A percentile compares a stretch with the other conserved stretches of the same genome.
phyloP scores from a whole-genome alignment of 2,888 invertebrate species.

The Tortrix viridana region DNA sequence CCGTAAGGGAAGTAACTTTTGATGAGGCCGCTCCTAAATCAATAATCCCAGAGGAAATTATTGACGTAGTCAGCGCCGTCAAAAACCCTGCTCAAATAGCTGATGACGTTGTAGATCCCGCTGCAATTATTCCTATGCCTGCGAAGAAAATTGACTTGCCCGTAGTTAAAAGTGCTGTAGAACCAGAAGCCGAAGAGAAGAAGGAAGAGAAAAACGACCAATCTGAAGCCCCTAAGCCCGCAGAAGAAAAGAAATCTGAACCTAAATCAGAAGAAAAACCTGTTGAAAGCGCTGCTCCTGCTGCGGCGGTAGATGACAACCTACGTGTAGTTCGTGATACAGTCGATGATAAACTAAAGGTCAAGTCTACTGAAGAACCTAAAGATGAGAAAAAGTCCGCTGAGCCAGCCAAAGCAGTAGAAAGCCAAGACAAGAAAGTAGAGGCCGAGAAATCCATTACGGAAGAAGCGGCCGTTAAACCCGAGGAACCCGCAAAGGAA shows the following conservation, averaged over 20 bases:
- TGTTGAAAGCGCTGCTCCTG: slow-evolving; percentile 42
- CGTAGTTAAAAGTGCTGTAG: slow-evolving; percentile 59
- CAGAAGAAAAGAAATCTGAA: slow-evolving; percentile 42
- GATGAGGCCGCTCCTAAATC: slow-evolving; percentile 57
- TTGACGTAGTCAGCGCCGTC: slow-evolving; percentile 64
- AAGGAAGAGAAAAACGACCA: slow-evolving; percentile 56
- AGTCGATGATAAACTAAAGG: slow-evolving; percentile 61
- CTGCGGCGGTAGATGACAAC: slow-evolving; percentile 53
- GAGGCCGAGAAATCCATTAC: slow-evolving; percentile 33
- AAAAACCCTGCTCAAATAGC: slow-evolving; percentile 64
- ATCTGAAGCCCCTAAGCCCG: slow-evolving; percentile 30
- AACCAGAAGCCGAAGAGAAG: slow-evolving; percentile 59
- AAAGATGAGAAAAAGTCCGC: slow-evolving; percentile 38
- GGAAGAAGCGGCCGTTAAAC: slow-evolving; percentile 35
- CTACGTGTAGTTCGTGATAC: slow-evolving; percentile 71
- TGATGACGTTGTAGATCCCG: slow-evolving; percentile 64
- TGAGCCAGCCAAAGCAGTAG: slow-evolving; percentile 38
- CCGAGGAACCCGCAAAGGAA: slow-evolving; percentile 29
- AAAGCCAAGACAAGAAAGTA: slow-evolving; percentile 13
- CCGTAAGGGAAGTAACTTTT: slow-evolving; percentile 59
- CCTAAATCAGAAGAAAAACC: slow-evolving; percentile 45
- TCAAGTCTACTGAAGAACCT: slow-evolving; percentile 40
- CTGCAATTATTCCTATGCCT: slow-evolving; percentile 57
- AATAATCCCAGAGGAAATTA: slow-evolving; percentile 53
- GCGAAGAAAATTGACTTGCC: slow-evolving; percentile 69